Conservation (phyloP, 2,888 invertebrate genomes). For the Rapana venosa region DNA sequence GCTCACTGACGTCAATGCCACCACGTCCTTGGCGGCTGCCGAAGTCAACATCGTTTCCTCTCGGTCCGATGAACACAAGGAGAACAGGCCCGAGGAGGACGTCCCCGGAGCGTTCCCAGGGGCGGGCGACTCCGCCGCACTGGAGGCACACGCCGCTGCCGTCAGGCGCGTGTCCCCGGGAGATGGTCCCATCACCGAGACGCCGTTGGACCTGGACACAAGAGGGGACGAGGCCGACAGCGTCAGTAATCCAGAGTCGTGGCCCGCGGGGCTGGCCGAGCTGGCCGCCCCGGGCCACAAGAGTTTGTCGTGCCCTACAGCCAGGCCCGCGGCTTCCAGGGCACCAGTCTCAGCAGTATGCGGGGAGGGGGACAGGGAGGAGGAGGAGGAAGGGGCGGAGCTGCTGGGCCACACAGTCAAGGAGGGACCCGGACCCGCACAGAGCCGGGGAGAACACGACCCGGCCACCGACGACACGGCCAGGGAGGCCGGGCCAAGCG, state of each 20-base stretch:
- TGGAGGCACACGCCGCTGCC: background rate
- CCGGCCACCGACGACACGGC: background rate
- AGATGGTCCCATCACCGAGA: background rate
- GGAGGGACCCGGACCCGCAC: background rate
- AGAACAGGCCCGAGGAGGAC: background rate
- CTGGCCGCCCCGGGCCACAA: background rate
- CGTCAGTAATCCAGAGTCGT: slow-evolving; percentile 14
- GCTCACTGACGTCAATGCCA: background rate
- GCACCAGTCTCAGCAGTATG: slow-evolving; percentile 24
- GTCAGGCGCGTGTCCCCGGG: background rate
- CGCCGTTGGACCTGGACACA: background rate
- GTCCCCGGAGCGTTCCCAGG: background rate
- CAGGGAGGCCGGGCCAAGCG: background rate
- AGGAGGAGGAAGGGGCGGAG: background rate
- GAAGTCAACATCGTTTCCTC: background rate
- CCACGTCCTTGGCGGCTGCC: background rate
- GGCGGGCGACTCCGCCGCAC: background rate
- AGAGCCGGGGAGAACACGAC: slow-evolving; percentile 20
- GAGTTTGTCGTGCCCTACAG: slow-evolving; percentile 4
- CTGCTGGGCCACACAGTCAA: background rate
- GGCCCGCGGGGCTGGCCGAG: background rate
- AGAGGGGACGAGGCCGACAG: background rate
- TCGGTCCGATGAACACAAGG: slow-evolving; percentile 7
- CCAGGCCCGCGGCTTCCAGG: slow-evolving; percentile 8
- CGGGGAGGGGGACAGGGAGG: background rate